Base-by-base conservation (phyloP, 1,140 invertebrate genomes). In the Papilio helenus region DNA sequence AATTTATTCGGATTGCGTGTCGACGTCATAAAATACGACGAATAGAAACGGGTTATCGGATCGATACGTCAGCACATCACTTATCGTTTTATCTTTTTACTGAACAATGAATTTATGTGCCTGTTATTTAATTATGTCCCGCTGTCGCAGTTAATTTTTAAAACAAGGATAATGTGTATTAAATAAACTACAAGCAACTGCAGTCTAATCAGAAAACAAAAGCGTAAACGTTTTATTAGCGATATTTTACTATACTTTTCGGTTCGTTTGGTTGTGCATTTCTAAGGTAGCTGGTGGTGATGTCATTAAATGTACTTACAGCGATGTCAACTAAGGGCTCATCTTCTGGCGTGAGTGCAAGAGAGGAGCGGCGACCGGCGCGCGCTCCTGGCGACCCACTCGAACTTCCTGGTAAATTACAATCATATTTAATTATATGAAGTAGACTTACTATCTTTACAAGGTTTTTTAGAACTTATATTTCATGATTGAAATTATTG, bases 281-380 rank as follows among this genome's bases (percentile, higher is more conserved):
- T 34, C 34, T 20, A 4, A 20, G n/a, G 7, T 58, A 20, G 0
- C 7, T 20, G 55, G 55, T 58, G n/a, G n/a, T 58, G 55, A 20
- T 20, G 18, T 20, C 55, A 58, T 23, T 46, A 39, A n/a, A 10
- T 61, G 82, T 87, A 94, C 93, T 94, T 92, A 94, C 93, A 86
- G 90, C 87, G 86, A 94, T 85, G 82, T 94, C 93, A 26, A 94
- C 90, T 82, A 94, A 84, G 1, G 93, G 93, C 77, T 94, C 93
- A 80, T 94, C 93, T 80, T 94, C 93, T 1, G 93, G 93, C 7
- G 93, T 94, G 29, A 93, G 91, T 71, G 93, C 93, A 10, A 94
- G 90, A 0, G 93, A 94, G 42, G 93, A 93, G 58, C 93, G 90
- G 16, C 93, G 90, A 26, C 91, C 92, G 16, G 92, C 89, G 73